phyloP scores from a whole-genome alignment of 2,888 invertebrate genomes.

The Criorhina ranunculi region DNA sequence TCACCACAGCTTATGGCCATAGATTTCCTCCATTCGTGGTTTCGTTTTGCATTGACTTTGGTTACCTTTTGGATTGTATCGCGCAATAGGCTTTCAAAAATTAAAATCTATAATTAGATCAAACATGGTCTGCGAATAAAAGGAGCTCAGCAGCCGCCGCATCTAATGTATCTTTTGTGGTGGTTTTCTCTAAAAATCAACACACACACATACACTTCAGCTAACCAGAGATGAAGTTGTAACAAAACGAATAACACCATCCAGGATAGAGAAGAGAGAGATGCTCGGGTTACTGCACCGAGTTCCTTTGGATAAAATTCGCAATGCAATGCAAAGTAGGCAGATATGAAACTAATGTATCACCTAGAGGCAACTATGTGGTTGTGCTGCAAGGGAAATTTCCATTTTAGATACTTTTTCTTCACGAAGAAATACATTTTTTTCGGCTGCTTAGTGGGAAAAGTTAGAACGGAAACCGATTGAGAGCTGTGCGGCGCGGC shows the following conservation, averaged over 20 bases:
- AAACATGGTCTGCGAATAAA: slow-evolving; percentile 50
- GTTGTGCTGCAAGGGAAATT: slow-evolving; percentile 34
- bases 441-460: slow-evolving; percentile 33
- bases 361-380: slow-evolving; percentile 45
- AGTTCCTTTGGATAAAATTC: slow-evolving; percentile 27
- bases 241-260: slow-evolving; percentile 30
- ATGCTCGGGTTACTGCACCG: not conserved
- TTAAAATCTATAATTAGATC: slow-evolving; percentile 75
- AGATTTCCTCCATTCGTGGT: slow-evolving; percentile 1
- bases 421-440: slow-evolving; percentile 25
- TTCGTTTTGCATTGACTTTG: not conserved
- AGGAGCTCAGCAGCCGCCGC: slow-evolving; percentile 13
- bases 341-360: slow-evolving; percentile 62
- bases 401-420: slow-evolving; percentile 42
- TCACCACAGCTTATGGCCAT: not conserved
- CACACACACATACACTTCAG: slow-evolving; percentile 31
- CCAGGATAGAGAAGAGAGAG: not conserved
- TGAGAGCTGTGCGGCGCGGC: slow-evolving; percentile 14
- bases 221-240: slow-evolving; percentile 52
- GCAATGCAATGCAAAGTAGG: slow-evolving; percentile 55
- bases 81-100: slow-evolving; percentile 10
- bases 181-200: slow-evolving; percentile 30
- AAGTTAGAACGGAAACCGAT: slow-evolving; percentile 58
- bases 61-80: slow-evolving; percentile 30
- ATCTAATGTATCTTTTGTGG: slow-evolving; percentile 33